Conservation (phyloP, 2,888 invertebrate species). For the Nipponacmea schrenckii region DNA sequence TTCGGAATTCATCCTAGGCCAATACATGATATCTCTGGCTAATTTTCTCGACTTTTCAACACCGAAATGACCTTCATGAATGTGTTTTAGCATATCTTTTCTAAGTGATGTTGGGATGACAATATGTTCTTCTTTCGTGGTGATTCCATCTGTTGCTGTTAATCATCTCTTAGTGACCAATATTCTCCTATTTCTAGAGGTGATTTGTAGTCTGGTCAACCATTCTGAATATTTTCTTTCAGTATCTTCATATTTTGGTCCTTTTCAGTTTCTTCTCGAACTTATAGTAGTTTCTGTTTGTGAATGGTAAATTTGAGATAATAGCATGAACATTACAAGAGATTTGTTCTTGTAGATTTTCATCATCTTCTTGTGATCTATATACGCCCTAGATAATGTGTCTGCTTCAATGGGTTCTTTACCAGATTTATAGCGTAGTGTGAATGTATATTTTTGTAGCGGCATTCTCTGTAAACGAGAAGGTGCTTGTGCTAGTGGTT, state of each 20-base stretch:
- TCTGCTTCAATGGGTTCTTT: slow-evolving; percentile 28
- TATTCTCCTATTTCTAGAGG: slow-evolving; percentile 20
- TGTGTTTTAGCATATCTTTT: slow-evolving; percentile 17
- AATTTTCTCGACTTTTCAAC: slow-evolving; percentile 16
- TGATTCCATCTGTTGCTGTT: slow-evolving; percentile 7
- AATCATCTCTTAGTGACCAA: slow-evolving; percentile 22
- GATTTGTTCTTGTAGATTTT: neutral
- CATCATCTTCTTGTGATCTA: neutral
- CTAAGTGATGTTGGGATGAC: slow-evolving; percentile 14
- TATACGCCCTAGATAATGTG: slow-evolving; percentile 28
- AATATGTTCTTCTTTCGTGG: slow-evolving; percentile 16
- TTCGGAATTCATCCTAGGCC: slow-evolving; percentile 14
- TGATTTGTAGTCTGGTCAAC: neutral
- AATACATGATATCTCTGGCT: slow-evolving; percentile 18
- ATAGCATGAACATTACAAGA: neutral
- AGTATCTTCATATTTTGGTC: neutral
- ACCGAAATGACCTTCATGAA: slow-evolving; percentile 25
- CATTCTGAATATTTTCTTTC: neutral
- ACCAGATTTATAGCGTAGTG: slow-evolving; percentile 28
- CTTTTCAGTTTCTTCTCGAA: neutral
- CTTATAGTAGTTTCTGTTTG: neutral
- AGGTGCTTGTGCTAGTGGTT: slow-evolving; percentile 32
- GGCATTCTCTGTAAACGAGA: slow-evolving; percentile 40
- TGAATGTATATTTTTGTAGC: slow-evolving; percentile 34
- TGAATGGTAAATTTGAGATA: neutral